Base-by-base conservation (phyloP, 2,797 vertebrate genomes). In the Poecilia picta region DNA sequence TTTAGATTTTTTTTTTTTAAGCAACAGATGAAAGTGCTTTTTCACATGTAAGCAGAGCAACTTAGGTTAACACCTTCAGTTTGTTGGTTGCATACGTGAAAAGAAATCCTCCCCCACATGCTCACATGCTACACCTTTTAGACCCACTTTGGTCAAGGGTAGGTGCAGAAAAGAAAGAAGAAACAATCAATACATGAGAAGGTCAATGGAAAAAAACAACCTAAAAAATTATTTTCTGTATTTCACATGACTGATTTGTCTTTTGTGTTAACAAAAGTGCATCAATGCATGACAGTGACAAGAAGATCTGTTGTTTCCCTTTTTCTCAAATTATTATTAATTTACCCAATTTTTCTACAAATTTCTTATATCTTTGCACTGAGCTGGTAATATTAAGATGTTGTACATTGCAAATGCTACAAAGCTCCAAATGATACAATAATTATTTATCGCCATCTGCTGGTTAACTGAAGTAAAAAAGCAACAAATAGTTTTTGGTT, bases 391-490 rank as follows among this genome's bases (percentile, higher is more conserved):
- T 25, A 41, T n/a, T 74, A 10, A 62, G 47, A 49, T 49, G 6
- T 0, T 33, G 41, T n/a, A 76, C 23, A 51, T 25, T 25, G 36
- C 13, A 36, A 53, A 25, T 8, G 8, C 49, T 23, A 39, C 4
- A 1, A 53, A 23, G 62, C 20, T n/a, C 59, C 13, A 59, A 62
- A 28, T 28, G 20, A 53, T 82, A 78, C 2, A 20, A 71, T 11
- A 49, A 57, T 76, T 47, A 70, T 55, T 57, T 51, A 80, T 83
- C 55, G 86, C 88, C 91, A 86, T 80, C 93, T 92, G 81, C 70
- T 92, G 91, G 81, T n/a, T 10, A 0, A 59, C 10, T 2, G 25
- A 12, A 73, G 1, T 8, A 18, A 0, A 33, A 1, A 2, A 62
- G 15, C 31, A 31, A 23, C 3, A 36, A 39, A 36, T 5, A 2